Evolutionary conservation across 2,113 vertebrate genomes (phyloP).

Genomic region (Lepidiolamprologus cunningtoni): DNA sequence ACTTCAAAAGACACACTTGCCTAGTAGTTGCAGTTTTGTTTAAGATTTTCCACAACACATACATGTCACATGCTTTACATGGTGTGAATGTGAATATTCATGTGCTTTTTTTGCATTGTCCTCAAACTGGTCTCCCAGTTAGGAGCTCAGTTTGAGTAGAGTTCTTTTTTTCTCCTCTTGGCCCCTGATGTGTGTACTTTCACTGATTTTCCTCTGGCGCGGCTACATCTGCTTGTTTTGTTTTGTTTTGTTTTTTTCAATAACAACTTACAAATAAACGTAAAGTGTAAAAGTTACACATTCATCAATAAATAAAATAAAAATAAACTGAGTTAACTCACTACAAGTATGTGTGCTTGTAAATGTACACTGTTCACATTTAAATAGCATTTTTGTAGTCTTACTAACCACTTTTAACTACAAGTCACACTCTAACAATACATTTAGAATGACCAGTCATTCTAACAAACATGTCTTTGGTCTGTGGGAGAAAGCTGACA

Average conservation of each 20-base stretch:
- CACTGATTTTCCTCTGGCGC: background rate
- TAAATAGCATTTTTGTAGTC: rapidly evolving
- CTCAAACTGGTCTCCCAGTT: background rate
- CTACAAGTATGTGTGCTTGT: rapidly evolving
- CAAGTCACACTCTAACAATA: background rate
- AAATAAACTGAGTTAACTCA: background rate
- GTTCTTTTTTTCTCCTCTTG: background rate
- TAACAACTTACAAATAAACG: background rate
- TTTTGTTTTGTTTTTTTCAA: background rate
- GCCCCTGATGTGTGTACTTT: background rate
- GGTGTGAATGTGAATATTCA: background rate
- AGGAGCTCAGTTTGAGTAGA: background rate
- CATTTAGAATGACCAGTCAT: background rate
- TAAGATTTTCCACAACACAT: background rate
- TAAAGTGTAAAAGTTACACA: background rate
- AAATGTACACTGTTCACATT: background rate
- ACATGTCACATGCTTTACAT: background rate
- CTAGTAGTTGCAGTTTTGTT: background rate
- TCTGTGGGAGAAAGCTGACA: background rate
- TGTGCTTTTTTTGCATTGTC: background rate
- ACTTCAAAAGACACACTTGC: background rate
- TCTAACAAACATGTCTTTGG: background rate
- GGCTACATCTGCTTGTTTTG: background rate
- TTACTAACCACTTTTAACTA: background rate
- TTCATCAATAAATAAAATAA: rapidly evolving